Conservation (phyloP, 2,113 vertebrate species). For the Neodontobutis hainanensis region DNA sequence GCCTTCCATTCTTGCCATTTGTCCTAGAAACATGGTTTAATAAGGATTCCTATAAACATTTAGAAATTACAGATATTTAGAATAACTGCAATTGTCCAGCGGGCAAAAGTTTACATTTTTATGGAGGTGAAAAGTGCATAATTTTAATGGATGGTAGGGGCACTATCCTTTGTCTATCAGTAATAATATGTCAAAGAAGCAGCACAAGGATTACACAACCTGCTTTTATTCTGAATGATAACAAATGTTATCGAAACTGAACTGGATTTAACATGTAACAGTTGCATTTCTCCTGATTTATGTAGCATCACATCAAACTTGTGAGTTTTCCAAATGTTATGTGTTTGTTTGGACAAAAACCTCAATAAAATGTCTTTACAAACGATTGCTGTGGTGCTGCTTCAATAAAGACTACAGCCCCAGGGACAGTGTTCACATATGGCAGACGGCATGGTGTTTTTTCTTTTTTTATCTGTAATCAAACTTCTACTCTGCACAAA, state of each 20-base stretch:
- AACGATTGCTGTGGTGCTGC: slow-evolving; percentile 7
- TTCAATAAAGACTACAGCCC: too few species aligned
- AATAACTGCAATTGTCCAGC: too few species aligned
- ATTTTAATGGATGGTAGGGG: too few species aligned
- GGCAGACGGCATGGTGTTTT: slow-evolving; percentile 9
- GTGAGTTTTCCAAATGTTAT: slow-evolving; percentile 32
- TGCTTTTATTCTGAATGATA: not conserved
- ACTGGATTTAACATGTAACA: slow-evolving; percentile 40
- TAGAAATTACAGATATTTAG: too few species aligned
- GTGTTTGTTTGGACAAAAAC: slow-evolving; percentile 43
- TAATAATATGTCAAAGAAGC: too few species aligned
- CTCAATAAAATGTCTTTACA: slow-evolving; percentile 68
- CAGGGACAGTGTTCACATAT: not conserved
- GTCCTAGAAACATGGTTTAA: too few species aligned
- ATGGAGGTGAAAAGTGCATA: too few species aligned
- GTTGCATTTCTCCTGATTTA: slow-evolving; percentile 16
- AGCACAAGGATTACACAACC: not conserved
- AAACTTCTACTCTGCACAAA: not conserved
- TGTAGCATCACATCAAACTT: slow-evolving; percentile 38
- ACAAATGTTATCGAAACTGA: slow-evolving; percentile 5
- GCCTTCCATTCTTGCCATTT: too few species aligned
- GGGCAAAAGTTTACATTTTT: too few species aligned
- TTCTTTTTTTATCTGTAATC: slow-evolving; percentile 7
- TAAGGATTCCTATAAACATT: too few species aligned
- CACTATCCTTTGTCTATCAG: too few species aligned